phyloP scores from a whole-genome alignment of 2,797 vertebrate genomes.

The Myotis myotis region DNA sequence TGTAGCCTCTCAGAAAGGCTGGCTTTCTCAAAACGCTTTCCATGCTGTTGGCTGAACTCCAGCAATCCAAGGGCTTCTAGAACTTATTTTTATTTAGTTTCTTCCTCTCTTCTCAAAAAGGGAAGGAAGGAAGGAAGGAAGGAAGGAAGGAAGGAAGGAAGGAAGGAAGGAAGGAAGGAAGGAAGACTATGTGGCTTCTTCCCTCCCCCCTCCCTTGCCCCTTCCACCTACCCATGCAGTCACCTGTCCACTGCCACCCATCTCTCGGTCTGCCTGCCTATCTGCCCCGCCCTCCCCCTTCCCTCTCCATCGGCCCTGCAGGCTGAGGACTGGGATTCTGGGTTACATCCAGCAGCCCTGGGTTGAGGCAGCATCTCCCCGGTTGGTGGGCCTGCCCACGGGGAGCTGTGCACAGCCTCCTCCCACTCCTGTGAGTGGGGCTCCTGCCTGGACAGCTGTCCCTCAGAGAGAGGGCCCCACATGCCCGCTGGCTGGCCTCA shows the following conservation, averaged over 20 bases:
- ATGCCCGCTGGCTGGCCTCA: background rate
- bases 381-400: background rate
- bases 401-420: background rate
- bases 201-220: background rate
- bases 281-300: too few species aligned
- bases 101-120: background rate
- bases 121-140: background rate
- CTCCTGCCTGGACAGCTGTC: background rate
- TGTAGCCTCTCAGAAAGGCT: fast-evolving
- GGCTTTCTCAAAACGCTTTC: too few species aligned
- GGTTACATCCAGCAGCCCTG: background rate
- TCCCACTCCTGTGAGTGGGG: background rate
- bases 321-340: fast-evolving
- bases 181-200: background rate
- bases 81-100: background rate
- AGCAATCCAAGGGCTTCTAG: too few species aligned
- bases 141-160: background rate
- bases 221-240: too few species aligned
- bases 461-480: background rate
- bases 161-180: background rate
- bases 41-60: fast-evolving
- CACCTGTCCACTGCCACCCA: background rate
- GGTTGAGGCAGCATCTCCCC: fast-evolving
- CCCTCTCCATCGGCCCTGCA: background rate
- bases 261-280: background rate